These are phyloP conservation scores for Falcaria lacertinaria DNA, from an alignment of 2,888 invertebrate species.

Conservation along the genomic window DNA sequence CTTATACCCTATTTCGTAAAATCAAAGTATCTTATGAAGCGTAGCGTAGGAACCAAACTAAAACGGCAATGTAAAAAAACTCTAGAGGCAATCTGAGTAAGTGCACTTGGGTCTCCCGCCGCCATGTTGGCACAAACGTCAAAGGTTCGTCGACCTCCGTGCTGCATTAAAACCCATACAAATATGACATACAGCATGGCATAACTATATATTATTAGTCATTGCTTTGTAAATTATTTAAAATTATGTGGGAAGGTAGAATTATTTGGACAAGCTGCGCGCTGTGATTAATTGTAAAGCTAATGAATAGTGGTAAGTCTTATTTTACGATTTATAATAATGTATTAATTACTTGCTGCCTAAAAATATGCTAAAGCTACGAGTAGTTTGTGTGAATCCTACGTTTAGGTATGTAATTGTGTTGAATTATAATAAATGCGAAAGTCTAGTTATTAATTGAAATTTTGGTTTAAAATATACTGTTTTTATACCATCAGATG, in stretches of 20 bases:
- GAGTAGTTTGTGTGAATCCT: too few relatives aligned
- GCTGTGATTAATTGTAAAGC: too few relatives aligned
- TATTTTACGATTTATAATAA: too few relatives aligned
- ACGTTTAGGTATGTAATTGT: too few relatives aligned
- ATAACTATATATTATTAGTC: not conserved
- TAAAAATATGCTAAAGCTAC: too few relatives aligned
- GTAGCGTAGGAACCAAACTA: not conserved
- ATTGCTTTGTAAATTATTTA: not conserved
- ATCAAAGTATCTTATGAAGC: not conserved
- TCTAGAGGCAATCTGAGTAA: constrained; percentile 58
- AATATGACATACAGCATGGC: not conserved
- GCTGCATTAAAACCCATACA: constrained; percentile 3
- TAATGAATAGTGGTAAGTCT: too few relatives aligned
- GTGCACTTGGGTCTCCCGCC: constrained; percentile 60
- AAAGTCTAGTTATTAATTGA: too few relatives aligned
- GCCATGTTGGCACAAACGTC: constrained; percentile 51
- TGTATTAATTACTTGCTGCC: too few relatives aligned
- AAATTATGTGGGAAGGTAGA: not conserved
- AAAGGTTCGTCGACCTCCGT: constrained; percentile 36
- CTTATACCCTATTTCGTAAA: not conserved
- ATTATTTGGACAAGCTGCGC: not conserved
- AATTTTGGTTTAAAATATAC: too few relatives aligned
- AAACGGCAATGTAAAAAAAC: constrained; percentile 35
- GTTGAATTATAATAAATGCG: too few relatives aligned
- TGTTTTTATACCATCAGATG: too few relatives aligned